Base-by-base conservation (phyloP, 1,140 invertebrate genomes). In the Pantala flavescens region DNA sequence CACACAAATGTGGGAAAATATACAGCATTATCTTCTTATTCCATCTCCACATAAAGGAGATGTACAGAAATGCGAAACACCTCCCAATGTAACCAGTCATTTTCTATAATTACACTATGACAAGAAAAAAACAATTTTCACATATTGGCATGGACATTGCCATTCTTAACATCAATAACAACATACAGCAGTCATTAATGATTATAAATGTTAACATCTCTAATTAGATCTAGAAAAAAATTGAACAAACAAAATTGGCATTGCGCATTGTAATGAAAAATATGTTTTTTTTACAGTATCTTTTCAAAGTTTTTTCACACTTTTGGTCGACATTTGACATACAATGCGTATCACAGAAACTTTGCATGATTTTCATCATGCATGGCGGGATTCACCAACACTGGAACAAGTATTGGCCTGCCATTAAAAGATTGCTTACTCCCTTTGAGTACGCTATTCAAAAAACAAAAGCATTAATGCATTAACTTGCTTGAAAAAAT, bases 191-290 rank as follows among this genome's bases (percentile, higher is more conserved):
- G 28, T 36, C 28, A 36, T 36, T 36, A 36, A 36, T 36, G 28
- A 36, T 36, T 36, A 36, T 36, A 36, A 36, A 36, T 36, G 9
- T 36, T 36, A 36, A 36, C 28, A 36, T 36, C 28, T 36, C 28
- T 36, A 36, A 36, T 36, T 36, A 36, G 9, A 1, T 63, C n/a
- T 21, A 63, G 3, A 63, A 19, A 63, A 63, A 7, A 63, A 63
- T 19, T 19, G n/a, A 63, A 21, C 14, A 63, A 63, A 63, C 16
- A 63, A 14, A 63, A 63, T 63, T 63, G 49, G 49, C 49, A 63
- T 63, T 63, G 49, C 49, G n/a, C 49, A 63, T 63, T 63, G 49
- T 63, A 63, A 63, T 63, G 49, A 63, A 63, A 63, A 63, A 63
- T 7, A 7, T 7, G 3, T 3, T 63, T 63, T 63, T 63, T 19